These are phyloP conservation scores for Acleris laterana DNA, from an alignment of 2,888 invertebrate genomes.

Conservation along the genomic window DNA sequence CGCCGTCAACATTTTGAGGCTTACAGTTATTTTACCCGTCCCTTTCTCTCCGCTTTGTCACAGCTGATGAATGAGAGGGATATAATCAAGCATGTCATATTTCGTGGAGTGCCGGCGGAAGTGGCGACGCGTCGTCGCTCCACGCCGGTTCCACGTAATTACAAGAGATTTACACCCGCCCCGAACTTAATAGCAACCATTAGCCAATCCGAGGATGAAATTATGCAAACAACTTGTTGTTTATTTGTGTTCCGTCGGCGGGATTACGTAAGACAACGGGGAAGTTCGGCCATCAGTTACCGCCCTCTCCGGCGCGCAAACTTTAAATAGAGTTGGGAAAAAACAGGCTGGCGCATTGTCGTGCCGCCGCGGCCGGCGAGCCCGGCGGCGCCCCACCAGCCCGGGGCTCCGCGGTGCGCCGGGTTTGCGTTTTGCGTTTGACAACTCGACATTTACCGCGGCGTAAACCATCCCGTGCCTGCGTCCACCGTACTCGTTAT, in stretches of 20 bases:
- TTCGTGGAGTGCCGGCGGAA: background rate
- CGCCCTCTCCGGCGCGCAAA: conserved; percentile 1
- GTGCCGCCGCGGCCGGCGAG: background rate
- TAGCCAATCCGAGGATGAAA: conserved; percentile 40
- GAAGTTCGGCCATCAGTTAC: conserved; percentile 37
- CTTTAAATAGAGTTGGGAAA: conserved; percentile 27
- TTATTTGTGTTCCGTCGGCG: conserved; percentile 41
- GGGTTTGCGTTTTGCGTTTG: no score
- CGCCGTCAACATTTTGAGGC: no score
- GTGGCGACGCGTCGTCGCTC: conserved; percentile 8
- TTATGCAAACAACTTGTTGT: conserved; percentile 42
- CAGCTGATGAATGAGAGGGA: no score
- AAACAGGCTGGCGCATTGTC: background rate
- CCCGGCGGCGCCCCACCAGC: background rate
- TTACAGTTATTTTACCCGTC: no score
- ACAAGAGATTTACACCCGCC: conserved; percentile 32
- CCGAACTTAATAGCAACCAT: conserved; percentile 38
- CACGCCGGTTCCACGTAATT: conserved; percentile 26
- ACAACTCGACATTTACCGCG: no score
- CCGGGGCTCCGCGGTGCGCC: no score
- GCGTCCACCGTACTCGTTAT: no score
- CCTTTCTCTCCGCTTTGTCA: no score
- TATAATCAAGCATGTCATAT: no score
- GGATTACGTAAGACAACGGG: conserved; percentile 38
- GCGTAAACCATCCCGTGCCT: no score